phyloP scores from a whole-genome alignment of 2,113 vertebrate species.

The Orthonyx spaldingii region DNA sequence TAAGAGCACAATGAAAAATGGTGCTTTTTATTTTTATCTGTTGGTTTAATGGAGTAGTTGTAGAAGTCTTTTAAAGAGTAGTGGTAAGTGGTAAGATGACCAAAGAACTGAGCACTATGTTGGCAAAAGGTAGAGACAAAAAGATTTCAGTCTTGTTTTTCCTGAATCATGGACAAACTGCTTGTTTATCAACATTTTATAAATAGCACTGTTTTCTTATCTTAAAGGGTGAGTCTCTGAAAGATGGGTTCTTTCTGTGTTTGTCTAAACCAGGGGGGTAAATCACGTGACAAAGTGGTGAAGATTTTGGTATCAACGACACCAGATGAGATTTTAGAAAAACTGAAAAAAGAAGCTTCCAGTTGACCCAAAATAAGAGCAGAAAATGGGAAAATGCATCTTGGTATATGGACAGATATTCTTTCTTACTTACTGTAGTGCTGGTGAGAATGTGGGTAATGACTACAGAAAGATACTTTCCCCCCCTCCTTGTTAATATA shows the following conservation, averaged over 20 bases:
- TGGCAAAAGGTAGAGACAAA: not conserved
- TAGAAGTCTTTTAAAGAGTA: not conserved
- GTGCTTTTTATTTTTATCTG: not conserved
- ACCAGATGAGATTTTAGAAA: conserved; percentile 83
- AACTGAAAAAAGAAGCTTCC: conserved; percentile 78
- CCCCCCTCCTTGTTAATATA: fast-evolving
- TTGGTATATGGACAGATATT: not conserved
- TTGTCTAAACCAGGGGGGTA: conserved; percentile 78
- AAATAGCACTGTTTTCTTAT: not conserved
- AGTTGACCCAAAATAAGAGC: conserved; percentile 44
- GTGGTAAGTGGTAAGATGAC: not conserved
- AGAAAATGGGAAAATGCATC: not conserved
- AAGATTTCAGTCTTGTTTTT: not conserved
- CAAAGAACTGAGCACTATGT: not conserved
- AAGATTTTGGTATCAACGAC: conserved; percentile 77
- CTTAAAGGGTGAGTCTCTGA: not conserved
- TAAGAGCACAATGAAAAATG: not conserved
- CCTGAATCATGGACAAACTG: not conserved
- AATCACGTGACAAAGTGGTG: conserved; percentile 89
- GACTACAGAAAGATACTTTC: not conserved
- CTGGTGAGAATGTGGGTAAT: not conserved
- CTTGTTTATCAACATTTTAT: not conserved
- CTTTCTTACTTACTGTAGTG: not conserved
- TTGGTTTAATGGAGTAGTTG: not conserved
- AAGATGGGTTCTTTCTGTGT: not conserved